Evolutionary conservation across 2,113 vertebrate species (phyloP), one percentile per base, ranked within the genome.

Genomic region (Indicator maculatus): DNA sequence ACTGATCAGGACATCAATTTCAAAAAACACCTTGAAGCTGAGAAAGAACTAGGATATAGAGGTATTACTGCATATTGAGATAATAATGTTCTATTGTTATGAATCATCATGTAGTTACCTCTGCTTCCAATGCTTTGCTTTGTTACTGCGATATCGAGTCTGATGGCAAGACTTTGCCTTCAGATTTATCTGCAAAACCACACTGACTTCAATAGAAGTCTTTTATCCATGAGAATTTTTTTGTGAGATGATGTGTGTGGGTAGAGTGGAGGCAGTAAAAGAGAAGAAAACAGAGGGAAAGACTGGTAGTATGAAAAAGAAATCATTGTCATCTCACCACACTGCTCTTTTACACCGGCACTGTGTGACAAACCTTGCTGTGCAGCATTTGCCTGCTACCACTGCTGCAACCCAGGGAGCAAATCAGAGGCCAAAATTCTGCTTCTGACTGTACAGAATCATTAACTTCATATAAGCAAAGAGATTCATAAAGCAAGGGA

Each of bases 301-400:
- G 33, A 36, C 39, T 38, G 74, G 27, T 16, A 66, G 36, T 21
- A 53, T 27, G 31, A 28, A 66, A 41, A 47, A 33, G 23, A 75
- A 83, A 56, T 30, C 28, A 3, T 11, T 11, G 72, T 52, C 69
- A 80, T 9, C 86, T 59, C 73, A 31, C 58, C 4, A 31, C 45
- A 13, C 18, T 8, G 16, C 3, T 39, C 53, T 41, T 44, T 27
- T 28, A 17, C 47, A 36, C 65, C 16, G 4, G 12, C 55, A 8
- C n/a, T 16, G n/a, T 36, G 13, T 0, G 1, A 8, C 41, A 20
- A 67, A 67, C 28, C 75, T 31, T n/a, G 2, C 45, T 8, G 36
- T 1, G 0, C 36, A 53, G 31, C 21, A 5, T 17, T 45, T 6
- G 0, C 2, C 1, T 14, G 3, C 2, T 26, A 44, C 27, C 60